A percentile compares a stretch with the other conserved stretches of the same genome.
These are phyloP conservation scores for Myocastor coypus DNA, from an alignment of 2,113 vertebrate species.

Conservation along the genomic window DNA sequence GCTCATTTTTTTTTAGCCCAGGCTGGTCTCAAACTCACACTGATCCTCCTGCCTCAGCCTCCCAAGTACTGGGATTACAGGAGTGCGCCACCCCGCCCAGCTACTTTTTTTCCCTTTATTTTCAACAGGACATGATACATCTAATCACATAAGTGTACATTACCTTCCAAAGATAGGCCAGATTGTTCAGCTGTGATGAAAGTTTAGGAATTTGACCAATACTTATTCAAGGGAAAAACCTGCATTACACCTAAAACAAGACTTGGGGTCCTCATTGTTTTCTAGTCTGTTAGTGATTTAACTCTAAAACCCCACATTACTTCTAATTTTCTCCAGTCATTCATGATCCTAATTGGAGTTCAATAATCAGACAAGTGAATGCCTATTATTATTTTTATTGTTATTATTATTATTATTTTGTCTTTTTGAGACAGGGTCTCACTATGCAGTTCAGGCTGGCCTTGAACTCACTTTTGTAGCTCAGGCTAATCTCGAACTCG, in stretches of 20 bases:
- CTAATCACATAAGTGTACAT: not conserved
- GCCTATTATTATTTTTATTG: not conserved
- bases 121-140: not conserved
- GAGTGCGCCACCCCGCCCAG: no score
- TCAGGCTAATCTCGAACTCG: no score
- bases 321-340: slow-evolving; percentile 14
- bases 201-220: slow-evolving; percentile 14
- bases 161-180: not conserved
- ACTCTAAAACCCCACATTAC: not conserved
- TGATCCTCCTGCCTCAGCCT: no score
- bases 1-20: no score
- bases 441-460: no score
- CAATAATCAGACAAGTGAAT: not conserved
- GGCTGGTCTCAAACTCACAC: no score
- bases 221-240: not conserved
- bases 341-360: not conserved
- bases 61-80: no score
- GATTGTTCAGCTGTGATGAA: not conserved
- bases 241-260: not conserved
- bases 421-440: no score
- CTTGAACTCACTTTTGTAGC: no score
- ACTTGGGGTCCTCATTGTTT: not conserved
- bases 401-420: no score
- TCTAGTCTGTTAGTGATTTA: not conserved
- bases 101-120: no score